Percentiles rank a stretch among this genome's conserved stretches.
Evolutionary conservation across 2,113 vertebrate species (phyloP).

Genomic region (Lathamus discolor): DNA sequence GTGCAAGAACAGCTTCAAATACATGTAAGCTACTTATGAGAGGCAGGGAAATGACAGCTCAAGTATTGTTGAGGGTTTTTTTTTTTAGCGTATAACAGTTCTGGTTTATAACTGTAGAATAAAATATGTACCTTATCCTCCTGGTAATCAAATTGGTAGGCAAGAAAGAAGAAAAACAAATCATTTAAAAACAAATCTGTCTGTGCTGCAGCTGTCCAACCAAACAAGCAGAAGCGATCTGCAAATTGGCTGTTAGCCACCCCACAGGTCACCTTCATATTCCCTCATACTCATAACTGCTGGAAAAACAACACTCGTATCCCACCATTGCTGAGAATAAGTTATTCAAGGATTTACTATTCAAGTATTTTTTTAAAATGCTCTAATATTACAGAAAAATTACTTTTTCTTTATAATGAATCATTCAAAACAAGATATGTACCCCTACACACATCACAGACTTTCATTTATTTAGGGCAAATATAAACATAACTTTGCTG

Average conservation of each 20-base stretch:
- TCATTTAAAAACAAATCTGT: not conserved
- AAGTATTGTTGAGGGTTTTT: not conserved
- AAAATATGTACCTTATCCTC: slow-evolving; percentile 92
- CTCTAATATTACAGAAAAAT: not conserved
- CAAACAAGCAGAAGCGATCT: slow-evolving; percentile 16
- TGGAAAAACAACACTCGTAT: not conserved
- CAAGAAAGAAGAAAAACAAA: slow-evolving; percentile 75
- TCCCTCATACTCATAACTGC: not conserved
- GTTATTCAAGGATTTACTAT: not conserved
- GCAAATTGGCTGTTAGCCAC: not conserved
- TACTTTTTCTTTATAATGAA: not conserved
- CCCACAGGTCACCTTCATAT: not conserved
- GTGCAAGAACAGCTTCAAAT: not conserved
- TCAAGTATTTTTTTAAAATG: not conserved
- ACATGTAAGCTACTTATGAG: not conserved
- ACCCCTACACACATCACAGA: not conserved
- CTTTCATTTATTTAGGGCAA: not conserved
- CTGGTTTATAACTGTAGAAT: not conserved
- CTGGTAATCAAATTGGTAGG: slow-evolving; percentile 80
- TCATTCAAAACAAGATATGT: not conserved
- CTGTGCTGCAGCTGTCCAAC: not conserved
- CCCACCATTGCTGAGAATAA: not conserved
- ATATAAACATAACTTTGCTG: not conserved
- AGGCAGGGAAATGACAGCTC: not conserved
- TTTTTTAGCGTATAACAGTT: not conserved